Evolutionary conservation across 2,888 invertebrate genomes (phyloP).

Genomic region (Sarcophaga subvicina): DNA sequence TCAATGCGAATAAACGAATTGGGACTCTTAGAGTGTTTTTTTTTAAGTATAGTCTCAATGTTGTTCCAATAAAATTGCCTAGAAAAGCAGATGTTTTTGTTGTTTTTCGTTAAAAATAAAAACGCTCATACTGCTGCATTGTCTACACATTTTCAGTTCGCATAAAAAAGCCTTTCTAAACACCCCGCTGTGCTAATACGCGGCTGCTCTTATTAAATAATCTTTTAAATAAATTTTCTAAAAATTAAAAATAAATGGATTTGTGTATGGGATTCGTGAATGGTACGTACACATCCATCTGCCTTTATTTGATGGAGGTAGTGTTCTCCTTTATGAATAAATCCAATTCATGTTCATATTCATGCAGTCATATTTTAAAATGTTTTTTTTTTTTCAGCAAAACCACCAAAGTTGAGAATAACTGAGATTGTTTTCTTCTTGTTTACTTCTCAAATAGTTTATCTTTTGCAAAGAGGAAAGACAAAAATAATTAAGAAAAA

Average conservation of each 20-base stretch:
- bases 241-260: constrained; percentile 36
- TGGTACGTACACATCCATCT: too few relatives aligned
- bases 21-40: too few relatives aligned
- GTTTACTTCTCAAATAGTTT: background rate
- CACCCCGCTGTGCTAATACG: constrained; percentile 66
- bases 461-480: background rate
- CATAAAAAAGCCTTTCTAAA: constrained; percentile 38
- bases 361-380: background rate
- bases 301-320: background rate
- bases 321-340: background rate
- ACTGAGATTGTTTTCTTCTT: too few relatives aligned
- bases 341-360: background rate
- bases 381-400: constrained; percentile 6
- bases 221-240: constrained; percentile 62
- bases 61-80: too few relatives aligned
- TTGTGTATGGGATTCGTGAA: too few relatives aligned
- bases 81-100: background rate
- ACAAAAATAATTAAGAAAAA: background rate
- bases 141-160: constrained; percentile 36
- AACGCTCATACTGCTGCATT: background rate
- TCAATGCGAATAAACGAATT: too few relatives aligned
- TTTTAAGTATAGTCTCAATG: too few relatives aligned
- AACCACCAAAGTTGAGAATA: constrained; percentile 40
- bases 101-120: background rate
- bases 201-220: constrained; percentile 65